Evolutionary conservation across 1,140 invertebrate genomes (phyloP).

Genomic region (Ostrea denselamellosa): DNA sequence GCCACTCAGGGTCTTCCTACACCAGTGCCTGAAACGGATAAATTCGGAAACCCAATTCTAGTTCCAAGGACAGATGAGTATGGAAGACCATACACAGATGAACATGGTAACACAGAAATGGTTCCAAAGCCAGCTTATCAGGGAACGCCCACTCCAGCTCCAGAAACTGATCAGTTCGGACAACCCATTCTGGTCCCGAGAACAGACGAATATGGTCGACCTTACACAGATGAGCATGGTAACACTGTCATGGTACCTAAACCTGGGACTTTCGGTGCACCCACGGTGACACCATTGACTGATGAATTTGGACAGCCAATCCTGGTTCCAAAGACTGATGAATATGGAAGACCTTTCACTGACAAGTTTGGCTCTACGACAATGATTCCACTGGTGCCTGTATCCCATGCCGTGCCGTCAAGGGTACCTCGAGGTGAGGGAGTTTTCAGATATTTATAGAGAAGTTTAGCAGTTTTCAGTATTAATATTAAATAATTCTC

Average conservation of each 20-base stretch:
- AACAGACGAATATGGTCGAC: conserved; percentile 19
- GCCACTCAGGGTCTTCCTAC: conserved; percentile 26
- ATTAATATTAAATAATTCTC: too few species aligned
- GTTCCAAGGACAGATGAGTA: conserved; percentile 45
- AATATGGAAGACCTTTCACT: conserved; percentile 1
- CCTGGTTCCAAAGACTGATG: conserved; percentile 20
- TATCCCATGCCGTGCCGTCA: neutral
- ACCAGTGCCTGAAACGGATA: conserved; percentile 42
- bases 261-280: conserved; percentile 14
- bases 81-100: conserved; percentile 42
- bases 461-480: too few species aligned
- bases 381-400: conserved; percentile 14
- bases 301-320: conserved; percentile 38
- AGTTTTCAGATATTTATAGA: too few species aligned
- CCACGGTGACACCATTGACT: neutral
- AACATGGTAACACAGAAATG: conserved; percentile 29
- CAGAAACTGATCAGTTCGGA: conserved; percentile 40
- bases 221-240: conserved; percentile 40
- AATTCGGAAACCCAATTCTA: conserved; percentile 45
- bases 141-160: conserved; percentile 32
- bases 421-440: neutral
- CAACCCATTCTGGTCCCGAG: conserved; percentile 8
- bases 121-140: conserved; percentile 41
- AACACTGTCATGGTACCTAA: conserved; percentile 35
- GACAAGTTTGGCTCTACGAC: conserved; percentile 11